Conservation (phyloP, 2,888 invertebrate species). For the Megalurothrips usitatus region DNA sequence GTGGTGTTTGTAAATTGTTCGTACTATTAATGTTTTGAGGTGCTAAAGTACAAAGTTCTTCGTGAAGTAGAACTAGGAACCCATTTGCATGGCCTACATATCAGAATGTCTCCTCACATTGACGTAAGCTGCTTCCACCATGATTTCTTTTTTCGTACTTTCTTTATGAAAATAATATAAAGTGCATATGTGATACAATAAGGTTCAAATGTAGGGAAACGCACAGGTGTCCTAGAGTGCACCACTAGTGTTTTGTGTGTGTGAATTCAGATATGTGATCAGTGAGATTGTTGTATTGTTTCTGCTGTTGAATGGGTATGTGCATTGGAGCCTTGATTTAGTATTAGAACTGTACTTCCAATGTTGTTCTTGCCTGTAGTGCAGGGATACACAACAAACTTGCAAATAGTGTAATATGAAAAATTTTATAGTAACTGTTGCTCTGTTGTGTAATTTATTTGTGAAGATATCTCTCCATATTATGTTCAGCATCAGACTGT, state of each 20-base stretch:
- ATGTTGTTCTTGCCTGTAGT: conserved; percentile 5
- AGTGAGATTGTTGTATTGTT: conserved; percentile 23
- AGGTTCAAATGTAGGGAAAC: conserved; percentile 13
- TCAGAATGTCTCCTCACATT: neutral
- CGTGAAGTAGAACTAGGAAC: neutral
- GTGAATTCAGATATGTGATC: conserved; percentile 9
- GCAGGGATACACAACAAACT: conserved; percentile 24
- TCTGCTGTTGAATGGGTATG: conserved; percentile 13
- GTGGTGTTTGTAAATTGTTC: neutral
- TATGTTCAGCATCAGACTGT: conserved; percentile 17
- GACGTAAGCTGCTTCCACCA: conserved; percentile 4
- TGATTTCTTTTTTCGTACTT: neutral
- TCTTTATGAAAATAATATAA: neutral
- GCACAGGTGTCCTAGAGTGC: conserved; percentile 3
- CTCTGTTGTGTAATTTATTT: conserved; percentile 25
- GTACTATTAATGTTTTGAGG: neutral
- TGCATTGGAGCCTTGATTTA: conserved; percentile 17
- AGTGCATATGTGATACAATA: conserved; percentile 25
- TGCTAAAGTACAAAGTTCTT: conserved; percentile 12
- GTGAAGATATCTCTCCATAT: conserved; percentile 17
- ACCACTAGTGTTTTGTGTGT: neutral
- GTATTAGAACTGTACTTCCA: conserved; percentile 20
- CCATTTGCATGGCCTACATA: conserved; percentile 5
- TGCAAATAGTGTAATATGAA: conserved; percentile 23
- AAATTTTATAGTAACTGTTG: conserved; percentile 19